These are phyloP conservation scores for Arrhopalites spinosus DNA, from an alignment of 2,888 invertebrate species.

Conservation along the genomic window DNA sequence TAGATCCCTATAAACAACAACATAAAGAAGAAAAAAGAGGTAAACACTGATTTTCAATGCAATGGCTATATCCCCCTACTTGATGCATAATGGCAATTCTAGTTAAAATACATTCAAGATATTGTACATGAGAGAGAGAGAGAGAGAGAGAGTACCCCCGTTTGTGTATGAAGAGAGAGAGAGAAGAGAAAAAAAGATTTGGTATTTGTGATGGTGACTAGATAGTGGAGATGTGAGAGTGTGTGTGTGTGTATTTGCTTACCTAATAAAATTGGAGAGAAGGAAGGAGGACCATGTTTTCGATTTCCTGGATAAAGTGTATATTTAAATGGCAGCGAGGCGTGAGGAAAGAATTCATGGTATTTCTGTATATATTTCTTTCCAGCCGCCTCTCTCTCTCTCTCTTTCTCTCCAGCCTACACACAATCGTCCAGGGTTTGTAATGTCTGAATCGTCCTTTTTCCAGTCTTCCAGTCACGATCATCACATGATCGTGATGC, in stretches of 20 bases:
- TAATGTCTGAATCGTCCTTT: constrained; percentile 2
- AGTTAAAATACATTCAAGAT: no score
- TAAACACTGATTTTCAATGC: background rate
- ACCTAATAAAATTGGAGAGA: constrained; percentile 14
- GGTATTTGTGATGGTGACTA: background rate
- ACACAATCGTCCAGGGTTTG: background rate
- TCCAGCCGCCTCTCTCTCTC: constrained; percentile 11
- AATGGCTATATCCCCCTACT: no score
- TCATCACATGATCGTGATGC: constrained; percentile 12
- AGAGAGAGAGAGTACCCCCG: no score
- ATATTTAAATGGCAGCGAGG: constrained; percentile 33
- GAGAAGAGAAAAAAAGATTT: background rate
- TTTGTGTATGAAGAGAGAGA: background rate
- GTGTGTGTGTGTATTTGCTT: constrained; percentile 23
- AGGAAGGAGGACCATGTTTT: constrained; percentile 8
- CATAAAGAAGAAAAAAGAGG: background rate
- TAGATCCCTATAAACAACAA: background rate
- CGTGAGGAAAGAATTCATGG: constrained; percentile 29
- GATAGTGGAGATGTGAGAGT: no score
- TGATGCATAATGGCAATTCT: no score
- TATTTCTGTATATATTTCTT: constrained; percentile 24
- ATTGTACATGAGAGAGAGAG: no score
- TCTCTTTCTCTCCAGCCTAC: constrained; percentile 11
- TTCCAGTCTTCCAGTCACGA: constrained; percentile 13
- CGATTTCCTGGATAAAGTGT: constrained; percentile 30